Conservation (phyloP, 2,888 invertebrate species). For the Microchrysa polita region DNA sequence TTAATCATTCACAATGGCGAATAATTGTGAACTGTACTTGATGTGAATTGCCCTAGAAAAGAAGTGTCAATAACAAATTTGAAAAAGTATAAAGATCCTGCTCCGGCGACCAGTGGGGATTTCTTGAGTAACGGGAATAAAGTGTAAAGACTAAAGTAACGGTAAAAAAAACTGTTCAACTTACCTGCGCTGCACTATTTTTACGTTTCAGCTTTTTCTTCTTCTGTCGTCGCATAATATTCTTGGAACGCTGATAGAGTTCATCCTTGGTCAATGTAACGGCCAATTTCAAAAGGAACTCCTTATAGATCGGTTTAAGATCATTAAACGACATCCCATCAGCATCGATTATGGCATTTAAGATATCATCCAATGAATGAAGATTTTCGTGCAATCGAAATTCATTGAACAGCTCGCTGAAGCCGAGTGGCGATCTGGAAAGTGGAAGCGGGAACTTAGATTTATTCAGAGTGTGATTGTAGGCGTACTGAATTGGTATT, state of each 20-base stretch:
- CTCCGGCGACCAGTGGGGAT: too few relatives aligned
- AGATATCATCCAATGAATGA: conserved; percentile 86
- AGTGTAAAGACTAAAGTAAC: too few relatives aligned
- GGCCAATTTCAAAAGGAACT: conserved; percentile 85
- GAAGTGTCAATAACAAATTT: too few relatives aligned
- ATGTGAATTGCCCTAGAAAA: too few relatives aligned
- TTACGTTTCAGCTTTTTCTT: conserved; percentile 72
- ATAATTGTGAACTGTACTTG: too few relatives aligned
- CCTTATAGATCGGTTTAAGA: conserved; percentile 89
- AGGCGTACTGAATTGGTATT: conserved; percentile 38
- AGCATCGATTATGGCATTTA: conserved; percentile 88
- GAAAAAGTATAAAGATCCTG: too few relatives aligned
- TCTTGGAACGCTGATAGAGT: conserved; percentile 87
- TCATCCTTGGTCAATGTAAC: conserved; percentile 92
- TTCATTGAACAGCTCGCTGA: conserved; percentile 87
- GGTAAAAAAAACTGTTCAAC: too few relatives aligned
- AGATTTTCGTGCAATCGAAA: conserved; percentile 88
- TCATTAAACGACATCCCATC: conserved; percentile 95
- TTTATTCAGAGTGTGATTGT: conserved; percentile 31
- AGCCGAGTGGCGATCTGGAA: conserved; percentile 82
- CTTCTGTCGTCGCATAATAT: conserved; percentile 86
- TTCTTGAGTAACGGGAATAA: too few relatives aligned
- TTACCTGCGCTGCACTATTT: conserved; percentile 67
- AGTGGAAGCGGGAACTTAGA: conserved; percentile 42
- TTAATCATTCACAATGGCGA: too few relatives aligned